These are phyloP conservation scores for Pemphigus obesinymphae DNA, from an alignment of 1,140 invertebrate genomes.

Conservation along the genomic window DNA sequence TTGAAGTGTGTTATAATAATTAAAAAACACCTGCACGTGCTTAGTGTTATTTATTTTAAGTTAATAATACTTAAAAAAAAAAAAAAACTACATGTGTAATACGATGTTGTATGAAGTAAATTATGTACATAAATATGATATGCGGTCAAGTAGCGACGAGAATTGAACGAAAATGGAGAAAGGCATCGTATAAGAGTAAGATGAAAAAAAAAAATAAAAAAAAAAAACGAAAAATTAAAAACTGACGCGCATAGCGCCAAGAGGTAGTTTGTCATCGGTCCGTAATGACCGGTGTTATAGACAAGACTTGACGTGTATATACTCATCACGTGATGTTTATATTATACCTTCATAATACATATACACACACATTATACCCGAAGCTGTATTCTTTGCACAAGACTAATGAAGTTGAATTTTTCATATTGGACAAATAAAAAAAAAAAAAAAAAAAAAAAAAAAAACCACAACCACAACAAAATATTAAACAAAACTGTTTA, in stretches of 20 bases:
- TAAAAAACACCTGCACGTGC: neutral
- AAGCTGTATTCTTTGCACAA: neutral
- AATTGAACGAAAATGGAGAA: neutral
- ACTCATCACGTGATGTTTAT: conserved; percentile 33
- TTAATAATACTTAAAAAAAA: neutral
- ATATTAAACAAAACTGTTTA: neutral
- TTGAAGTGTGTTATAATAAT: neutral
- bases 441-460: no score
- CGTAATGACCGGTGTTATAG: conserved; percentile 30
- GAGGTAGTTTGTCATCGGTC: conserved; percentile 32
- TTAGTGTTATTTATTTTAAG: neutral
- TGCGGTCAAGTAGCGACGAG: neutral
- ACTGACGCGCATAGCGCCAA: conserved; percentile 22
- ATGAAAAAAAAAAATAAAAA: neutral
- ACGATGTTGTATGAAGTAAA: neutral
- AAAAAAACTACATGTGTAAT: neutral
- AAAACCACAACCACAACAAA: no score
- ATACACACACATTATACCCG: neutral
- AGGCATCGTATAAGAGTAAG: no score
- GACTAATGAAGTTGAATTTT: conserved; percentile 27
- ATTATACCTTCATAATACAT: neutral
- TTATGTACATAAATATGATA: neutral
- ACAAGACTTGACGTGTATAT: conserved; percentile 23
- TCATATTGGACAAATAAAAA: conserved; percentile 1
- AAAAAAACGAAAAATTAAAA: neutral